Evolutionary conservation across 2,797 vertebrate genomes (phyloP).

Genomic region (Hoplostethus atlanticus): DNA sequence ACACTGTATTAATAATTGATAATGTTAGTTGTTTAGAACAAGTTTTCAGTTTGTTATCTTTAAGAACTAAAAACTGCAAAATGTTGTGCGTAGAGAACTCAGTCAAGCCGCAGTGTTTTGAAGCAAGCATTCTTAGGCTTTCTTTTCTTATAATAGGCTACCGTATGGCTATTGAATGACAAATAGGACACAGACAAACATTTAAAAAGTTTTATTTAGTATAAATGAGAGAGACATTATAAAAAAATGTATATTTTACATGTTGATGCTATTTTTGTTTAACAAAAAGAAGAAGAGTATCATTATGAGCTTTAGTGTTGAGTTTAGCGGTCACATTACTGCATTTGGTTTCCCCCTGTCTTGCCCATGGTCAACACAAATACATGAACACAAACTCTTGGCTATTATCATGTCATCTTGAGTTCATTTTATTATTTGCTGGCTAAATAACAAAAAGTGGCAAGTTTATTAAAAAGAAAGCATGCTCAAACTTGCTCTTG

Average conservation of each 20-base stretch:
- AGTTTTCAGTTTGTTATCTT: constrained; percentile 94
- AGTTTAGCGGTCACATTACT: constrained; percentile 92
- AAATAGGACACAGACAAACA: constrained; percentile 87
- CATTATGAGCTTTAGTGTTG: constrained; percentile 91
- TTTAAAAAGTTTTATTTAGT: constrained; percentile 93
- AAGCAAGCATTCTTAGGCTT: constrained; percentile 87
- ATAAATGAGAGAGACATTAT: constrained; percentile 94
- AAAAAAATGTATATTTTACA: constrained; percentile 91
- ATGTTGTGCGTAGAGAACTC: constrained; percentile 90
- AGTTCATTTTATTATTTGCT: constrained; percentile 86
- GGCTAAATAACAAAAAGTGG: constrained; percentile 88
- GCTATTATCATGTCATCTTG: constrained; percentile 79
- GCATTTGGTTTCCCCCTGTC: constrained; percentile 90
- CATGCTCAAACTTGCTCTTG: constrained; percentile 95
- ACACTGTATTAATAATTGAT: constrained; percentile 90
- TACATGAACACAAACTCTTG: constrained; percentile 68
- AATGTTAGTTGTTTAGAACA: constrained; percentile 90
- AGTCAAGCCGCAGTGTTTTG: constrained; percentile 88
- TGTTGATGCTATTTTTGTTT: constrained; percentile 98
- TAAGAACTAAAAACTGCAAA: constrained; percentile 90
- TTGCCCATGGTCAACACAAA: constrained; percentile 82
- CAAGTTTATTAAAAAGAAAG: constrained; percentile 94
- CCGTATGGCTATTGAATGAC: constrained; percentile 90
- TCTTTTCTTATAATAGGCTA: constrained; percentile 91
- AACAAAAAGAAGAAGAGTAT: constrained; percentile 87